Conservation (phyloP, 2,797 vertebrate species). For the Tarsius wallacei region DNA sequence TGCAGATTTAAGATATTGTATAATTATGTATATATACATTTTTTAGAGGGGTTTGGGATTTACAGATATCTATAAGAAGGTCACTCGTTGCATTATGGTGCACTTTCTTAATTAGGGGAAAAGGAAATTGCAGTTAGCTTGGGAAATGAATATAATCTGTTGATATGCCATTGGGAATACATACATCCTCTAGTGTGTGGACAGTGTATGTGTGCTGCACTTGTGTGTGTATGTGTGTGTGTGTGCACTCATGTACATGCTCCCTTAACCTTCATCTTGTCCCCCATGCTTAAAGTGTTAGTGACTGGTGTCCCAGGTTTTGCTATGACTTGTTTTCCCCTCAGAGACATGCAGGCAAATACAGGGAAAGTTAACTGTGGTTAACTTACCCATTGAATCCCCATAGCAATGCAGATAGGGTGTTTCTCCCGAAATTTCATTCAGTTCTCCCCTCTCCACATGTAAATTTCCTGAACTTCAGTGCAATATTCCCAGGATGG, state of each 20-base stretch:
- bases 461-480: background rate
- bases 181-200: background rate
- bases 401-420: background rate
- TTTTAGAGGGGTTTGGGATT: conserved; percentile 26
- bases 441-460: background rate
- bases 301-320: background rate
- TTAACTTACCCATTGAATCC: background rate
- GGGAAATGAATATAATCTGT: background rate
- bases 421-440: background rate
- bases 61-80: background rate
- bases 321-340: background rate
- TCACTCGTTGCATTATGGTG: background rate
- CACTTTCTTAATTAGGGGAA: conserved; percentile 19
- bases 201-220: background rate
- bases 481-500: background rate
- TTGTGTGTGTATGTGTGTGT: fast-evolving
- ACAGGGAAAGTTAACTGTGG: background rate
- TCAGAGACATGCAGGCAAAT: background rate
- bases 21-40: background rate
- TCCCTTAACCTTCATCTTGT: background rate
- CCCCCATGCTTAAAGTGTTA: background rate
- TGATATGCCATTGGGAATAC: background rate
- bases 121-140: conserved; percentile 26
- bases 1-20: background rate
- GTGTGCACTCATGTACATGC: fast-evolving